Evolutionary conservation across 2,888 invertebrate species (phyloP).

Genomic region (Acanthoscelides obtectus): DNA sequence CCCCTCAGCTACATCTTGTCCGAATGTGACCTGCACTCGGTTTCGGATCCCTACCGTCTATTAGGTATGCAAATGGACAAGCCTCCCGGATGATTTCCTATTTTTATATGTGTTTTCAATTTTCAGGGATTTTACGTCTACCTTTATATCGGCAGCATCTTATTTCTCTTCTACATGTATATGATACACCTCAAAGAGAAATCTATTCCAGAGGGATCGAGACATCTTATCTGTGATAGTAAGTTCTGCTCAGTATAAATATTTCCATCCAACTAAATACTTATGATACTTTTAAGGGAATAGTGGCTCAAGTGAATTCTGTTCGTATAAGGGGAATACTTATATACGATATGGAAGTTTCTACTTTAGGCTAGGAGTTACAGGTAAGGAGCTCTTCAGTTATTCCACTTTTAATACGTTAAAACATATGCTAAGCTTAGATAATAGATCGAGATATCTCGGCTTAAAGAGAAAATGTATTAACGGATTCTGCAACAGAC

Average conservation of each 20-base stretch:
- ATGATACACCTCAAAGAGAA: conserved; percentile 59
- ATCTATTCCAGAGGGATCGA: conserved; percentile 18
- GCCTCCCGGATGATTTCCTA: neutral
- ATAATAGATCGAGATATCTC: too few species aligned
- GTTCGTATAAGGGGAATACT: conserved; percentile 7
- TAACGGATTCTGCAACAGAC: too few species aligned
- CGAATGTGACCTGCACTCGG: too few species aligned
- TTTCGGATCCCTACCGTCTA: too few species aligned
- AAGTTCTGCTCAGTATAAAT: neutral
- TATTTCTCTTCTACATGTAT: conserved; percentile 62
- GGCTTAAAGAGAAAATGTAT: too few species aligned
- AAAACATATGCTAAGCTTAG: too few species aligned
- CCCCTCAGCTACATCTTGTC: too few species aligned
- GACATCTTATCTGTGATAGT: neutral
- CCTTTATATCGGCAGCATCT: conserved; percentile 70
- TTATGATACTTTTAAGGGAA: conserved; percentile 1
- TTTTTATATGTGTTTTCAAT: neutral
- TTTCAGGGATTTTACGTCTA: conserved; percentile 84
- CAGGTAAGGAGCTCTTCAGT: conserved; percentile 53
- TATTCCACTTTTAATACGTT: too few species aligned
- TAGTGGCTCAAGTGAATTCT: conserved; percentile 5
- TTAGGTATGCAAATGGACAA: too few species aligned
- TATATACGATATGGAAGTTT: conserved; percentile 72
- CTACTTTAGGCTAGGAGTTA: conserved; percentile 79
- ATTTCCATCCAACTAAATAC: neutral